Evolutionary conservation across 2,888 invertebrate species (phyloP).

Genomic region (Taphrorychus bicolor): DNA sequence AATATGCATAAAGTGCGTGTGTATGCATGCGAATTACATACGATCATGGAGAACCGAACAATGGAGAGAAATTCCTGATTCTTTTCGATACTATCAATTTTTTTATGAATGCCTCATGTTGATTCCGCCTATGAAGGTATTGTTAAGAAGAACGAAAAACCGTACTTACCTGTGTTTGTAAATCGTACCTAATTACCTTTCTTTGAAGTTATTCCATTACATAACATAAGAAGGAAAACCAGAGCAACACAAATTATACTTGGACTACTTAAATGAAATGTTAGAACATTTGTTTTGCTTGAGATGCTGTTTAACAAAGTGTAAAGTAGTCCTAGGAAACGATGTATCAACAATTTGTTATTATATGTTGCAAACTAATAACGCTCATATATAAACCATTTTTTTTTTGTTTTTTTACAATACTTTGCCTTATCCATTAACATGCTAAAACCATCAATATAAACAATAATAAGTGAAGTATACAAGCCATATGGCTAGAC

Average conservation of each 20-base stretch:
- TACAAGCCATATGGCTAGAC: neutral
- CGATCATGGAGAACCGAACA: neutral
- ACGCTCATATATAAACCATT: neutral
- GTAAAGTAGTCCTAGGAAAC: neutral
- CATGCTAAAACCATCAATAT: neutral
- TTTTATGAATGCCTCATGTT: no score
- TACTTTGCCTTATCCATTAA: no score
- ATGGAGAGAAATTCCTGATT: neutral
- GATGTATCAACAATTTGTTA: neutral
- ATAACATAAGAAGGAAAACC: neutral
- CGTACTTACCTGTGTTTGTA: no score
- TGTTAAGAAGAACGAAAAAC: no score
- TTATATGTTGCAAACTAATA: neutral
- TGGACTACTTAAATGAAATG: neutral
- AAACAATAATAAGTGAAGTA: neutral
- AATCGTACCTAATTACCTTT: no score
- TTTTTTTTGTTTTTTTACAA: no score
- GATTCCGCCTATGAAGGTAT: no score
- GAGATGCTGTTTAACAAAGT: neutral
- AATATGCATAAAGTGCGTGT: conserved; percentile 6
- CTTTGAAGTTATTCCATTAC: neutral
- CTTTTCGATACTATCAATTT: neutral
- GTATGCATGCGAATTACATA: conserved; percentile 1
- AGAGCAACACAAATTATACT: neutral
- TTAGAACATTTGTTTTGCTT: neutral